phyloP scores from a whole-genome alignment of 2,113 vertebrate species.

The Pseudonaja textilis region DNA sequence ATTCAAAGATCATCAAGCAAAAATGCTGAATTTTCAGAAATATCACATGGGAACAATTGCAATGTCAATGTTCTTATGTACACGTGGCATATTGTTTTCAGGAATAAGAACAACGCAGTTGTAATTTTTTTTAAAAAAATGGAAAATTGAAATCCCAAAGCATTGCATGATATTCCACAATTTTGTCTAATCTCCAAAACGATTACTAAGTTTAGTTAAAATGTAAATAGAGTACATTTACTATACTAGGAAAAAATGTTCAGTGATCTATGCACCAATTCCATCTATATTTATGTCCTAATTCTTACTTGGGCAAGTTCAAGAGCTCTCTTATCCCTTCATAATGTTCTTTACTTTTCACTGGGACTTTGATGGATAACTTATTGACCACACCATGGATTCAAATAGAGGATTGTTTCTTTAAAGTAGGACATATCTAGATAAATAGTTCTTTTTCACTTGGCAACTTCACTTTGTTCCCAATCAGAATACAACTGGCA shows the following conservation, averaged over 20 bases:
- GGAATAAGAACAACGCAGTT: background rate
- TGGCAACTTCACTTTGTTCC: background rate
- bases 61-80: background rate
- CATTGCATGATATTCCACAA: background rate
- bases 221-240: background rate
- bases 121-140: background rate
- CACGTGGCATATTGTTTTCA: background rate
- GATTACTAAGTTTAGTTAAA: background rate
- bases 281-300: background rate
- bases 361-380: background rate
- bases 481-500: background rate
- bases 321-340: background rate
- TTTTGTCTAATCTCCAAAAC: background rate
- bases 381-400: background rate
- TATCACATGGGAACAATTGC: background rate
- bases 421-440: background rate
- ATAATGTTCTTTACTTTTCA: background rate
- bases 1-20: background rate
- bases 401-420: background rate
- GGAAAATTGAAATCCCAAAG: background rate
- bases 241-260: background rate
- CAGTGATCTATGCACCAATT: background rate
- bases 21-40: background rate
- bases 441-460: background rate
- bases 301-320: background rate